phyloP scores from a whole-genome alignment of 2,797 vertebrate genomes.

The Xerus rutilus region DNA sequence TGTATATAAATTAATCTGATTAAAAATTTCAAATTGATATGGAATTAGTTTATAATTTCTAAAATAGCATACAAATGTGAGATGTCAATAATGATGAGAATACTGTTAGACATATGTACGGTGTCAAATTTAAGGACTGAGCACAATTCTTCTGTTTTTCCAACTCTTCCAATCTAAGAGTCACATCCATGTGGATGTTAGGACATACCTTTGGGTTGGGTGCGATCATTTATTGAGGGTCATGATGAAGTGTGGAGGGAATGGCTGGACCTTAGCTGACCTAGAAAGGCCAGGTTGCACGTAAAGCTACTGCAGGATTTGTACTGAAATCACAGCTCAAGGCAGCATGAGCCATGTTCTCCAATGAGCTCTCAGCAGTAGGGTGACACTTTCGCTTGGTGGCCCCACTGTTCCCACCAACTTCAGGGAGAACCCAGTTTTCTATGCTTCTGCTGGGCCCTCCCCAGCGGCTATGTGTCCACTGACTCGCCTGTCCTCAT shows the following conservation, averaged over 20 bases:
- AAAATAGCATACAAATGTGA: neutral
- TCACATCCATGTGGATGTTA: neutral
- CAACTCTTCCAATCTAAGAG: neutral
- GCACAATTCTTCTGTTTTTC: neutral
- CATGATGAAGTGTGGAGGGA: neutral
- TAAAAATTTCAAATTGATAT: conserved; percentile 20
- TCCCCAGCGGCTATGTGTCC: neutral
- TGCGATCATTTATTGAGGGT: neutral
- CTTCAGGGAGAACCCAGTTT: accelerated
- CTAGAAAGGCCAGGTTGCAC: neutral
- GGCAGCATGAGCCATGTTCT: neutral
- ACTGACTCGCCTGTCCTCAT: too few relatives aligned
- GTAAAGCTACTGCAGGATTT: too few relatives aligned
- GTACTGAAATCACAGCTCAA: neutral
- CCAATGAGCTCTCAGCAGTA: too few relatives aligned
- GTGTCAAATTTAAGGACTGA: neutral
- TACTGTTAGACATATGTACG: neutral
- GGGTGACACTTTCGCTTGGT: too few relatives aligned
- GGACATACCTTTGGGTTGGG: neutral
- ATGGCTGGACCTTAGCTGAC: neutral
- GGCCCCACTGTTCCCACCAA: accelerated
- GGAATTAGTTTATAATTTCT: conserved; percentile 35
- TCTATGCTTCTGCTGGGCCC: neutral
- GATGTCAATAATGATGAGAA: neutral
- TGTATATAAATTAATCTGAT: neutral